phyloP scores from a whole-genome alignment of 2,797 vertebrate genomes.

The Iguana delicatissima region DNA sequence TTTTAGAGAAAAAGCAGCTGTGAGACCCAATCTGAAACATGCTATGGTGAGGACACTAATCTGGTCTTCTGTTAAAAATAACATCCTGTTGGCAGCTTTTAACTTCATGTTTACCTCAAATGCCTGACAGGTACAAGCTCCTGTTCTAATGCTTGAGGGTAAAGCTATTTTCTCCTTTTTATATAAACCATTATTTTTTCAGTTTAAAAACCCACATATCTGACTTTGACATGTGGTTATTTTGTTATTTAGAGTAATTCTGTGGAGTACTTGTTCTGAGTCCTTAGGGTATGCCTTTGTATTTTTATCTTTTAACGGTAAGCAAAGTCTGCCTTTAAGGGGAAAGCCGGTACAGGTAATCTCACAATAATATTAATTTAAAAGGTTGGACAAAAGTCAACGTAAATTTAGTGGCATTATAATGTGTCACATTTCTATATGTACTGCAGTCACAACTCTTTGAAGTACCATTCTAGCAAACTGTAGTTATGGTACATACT shows the following conservation, averaged over 20 bases:
- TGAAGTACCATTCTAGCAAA: neutral
- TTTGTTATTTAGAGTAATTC: neutral
- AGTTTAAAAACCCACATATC: neutral
- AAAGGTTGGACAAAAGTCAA: conserved; percentile 4
- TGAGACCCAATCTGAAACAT: neutral
- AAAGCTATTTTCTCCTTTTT: neutral
- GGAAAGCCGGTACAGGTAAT: conserved; percentile 5
- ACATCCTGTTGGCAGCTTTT: neutral
- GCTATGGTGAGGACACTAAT: neutral
- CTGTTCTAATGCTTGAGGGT: neutral
- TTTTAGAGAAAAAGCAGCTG: neutral
- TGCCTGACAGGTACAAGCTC: neutral
- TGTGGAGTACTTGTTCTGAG: neutral
- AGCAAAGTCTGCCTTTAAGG: conserved; percentile 4
- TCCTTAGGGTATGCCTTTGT: neutral
- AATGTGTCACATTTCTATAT: neutral
- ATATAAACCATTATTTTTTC: neutral
- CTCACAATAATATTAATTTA: conserved; percentile 7
- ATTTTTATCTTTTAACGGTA: neutral
- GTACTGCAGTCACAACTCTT: neutral
- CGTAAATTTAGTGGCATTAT: neutral
- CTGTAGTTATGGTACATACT: conserved; percentile 3
- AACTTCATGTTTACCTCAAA: neutral
- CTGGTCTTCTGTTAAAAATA: neutral
- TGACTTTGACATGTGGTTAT: neutral